Evolutionary conservation across 2,888 invertebrate genomes (phyloP).

Genomic region (Brenthis ino): DNA sequence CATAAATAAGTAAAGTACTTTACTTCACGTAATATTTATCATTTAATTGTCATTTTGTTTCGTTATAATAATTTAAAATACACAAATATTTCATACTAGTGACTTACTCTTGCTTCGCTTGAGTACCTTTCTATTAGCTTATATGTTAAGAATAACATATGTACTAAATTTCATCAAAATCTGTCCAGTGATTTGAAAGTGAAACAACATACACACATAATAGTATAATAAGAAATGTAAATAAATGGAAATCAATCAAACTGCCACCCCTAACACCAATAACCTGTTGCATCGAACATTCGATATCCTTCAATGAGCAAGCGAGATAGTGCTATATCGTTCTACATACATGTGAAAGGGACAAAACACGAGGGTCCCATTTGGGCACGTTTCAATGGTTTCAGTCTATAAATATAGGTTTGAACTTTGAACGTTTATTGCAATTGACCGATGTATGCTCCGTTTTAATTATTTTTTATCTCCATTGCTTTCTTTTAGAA

Average conservation of each 20-base stretch:
- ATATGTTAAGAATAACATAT: no score
- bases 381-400: slow-evolving; percentile 74
- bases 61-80: no score
- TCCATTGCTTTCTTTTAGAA: neutral
- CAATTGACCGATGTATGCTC: slow-evolving; percentile 53
- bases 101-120: no score
- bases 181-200: neutral
- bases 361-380: slow-evolving; percentile 67
- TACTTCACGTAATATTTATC: no score
- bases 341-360: slow-evolving; percentile 46
- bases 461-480: slow-evolving; percentile 42
- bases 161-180: no score
- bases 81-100: no score
- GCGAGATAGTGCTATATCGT: slow-evolving; percentile 46
- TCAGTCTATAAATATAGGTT: slow-evolving; percentile 77
- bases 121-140: no score
- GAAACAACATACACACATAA: neutral
- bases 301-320: slow-evolving; percentile 80
- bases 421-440: slow-evolving; percentile 55
- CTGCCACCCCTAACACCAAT: slow-evolving; percentile 73
- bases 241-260: slow-evolving; percentile 60
- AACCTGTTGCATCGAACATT: slow-evolving; percentile 79
- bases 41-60: no score
- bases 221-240: neutral
- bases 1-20: no score